phyloP scores from a whole-genome alignment of 2,113 vertebrate genomes.

The Eclectus roratus region DNA sequence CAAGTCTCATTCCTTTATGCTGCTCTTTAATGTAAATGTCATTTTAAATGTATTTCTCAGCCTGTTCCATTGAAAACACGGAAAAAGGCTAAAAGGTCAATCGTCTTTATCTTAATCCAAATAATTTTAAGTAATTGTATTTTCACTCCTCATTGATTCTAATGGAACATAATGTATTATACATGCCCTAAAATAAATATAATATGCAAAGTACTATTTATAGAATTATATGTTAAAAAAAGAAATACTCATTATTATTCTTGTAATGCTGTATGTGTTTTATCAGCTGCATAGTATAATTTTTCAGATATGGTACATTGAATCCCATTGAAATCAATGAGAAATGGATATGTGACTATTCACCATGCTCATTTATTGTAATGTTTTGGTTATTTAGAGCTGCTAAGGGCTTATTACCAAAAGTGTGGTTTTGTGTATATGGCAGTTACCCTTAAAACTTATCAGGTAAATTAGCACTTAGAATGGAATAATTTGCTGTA shows the following conservation, averaged over 20 bases:
- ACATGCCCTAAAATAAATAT: background rate
- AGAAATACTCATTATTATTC: background rate
- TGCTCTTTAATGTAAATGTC: background rate
- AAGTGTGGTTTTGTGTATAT: background rate
- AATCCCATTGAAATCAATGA: conserved; percentile 1
- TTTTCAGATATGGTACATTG: conserved; percentile 22
- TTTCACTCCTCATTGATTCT: conserved; percentile 55
- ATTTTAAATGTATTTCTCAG: background rate
- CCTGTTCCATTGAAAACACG: background rate
- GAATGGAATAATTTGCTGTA: background rate
- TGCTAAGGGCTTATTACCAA: background rate
- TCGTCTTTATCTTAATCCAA: conserved; percentile 42
- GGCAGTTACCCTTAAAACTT: background rate
- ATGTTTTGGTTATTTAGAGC: conserved; percentile 26
- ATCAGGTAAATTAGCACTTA: background rate
- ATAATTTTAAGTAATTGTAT: conserved; percentile 45
- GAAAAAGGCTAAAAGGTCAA: conserved; percentile 14
- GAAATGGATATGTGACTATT: conserved; percentile 31
- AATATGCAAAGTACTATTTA: conserved; percentile 22
- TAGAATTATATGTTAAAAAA: background rate
- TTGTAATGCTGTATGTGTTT: background rate
- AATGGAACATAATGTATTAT: background rate
- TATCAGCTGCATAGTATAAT: background rate
- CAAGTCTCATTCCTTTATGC: background rate
- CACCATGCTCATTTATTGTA: background rate